Conservation (phyloP, 2,888 invertebrate genomes). For the Dascillus cervinus region DNA sequence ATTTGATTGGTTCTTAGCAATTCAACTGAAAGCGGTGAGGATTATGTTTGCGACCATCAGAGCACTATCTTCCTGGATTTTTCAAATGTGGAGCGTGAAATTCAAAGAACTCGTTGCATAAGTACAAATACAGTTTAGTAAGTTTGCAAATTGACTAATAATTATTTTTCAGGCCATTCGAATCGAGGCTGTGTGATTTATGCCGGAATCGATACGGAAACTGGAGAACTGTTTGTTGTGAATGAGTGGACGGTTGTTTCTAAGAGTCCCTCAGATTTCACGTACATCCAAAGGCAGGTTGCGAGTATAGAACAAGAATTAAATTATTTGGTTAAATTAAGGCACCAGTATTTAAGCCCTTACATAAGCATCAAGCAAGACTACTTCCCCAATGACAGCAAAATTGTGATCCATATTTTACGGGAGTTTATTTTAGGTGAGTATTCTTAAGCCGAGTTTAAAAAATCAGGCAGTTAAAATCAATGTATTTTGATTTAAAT, state of each 20-base stretch:
- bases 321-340: conserved; percentile 58
- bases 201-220: conserved; percentile 65
- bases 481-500: no score
- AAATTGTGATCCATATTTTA: conserved; percentile 57
- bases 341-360: conserved; percentile 64
- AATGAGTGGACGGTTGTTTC: conserved; percentile 66
- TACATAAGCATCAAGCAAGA: conserved; percentile 65
- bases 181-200: conserved; percentile 63
- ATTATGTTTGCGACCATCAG: conserved; percentile 48
- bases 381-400: conserved; percentile 50
- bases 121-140: no score
- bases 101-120: conserved; percentile 69
- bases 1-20: no score
- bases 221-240: conserved; percentile 63
- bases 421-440: conserved; percentile 59
- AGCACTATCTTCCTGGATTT: conserved; percentile 50
- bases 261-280: conserved; percentile 34
- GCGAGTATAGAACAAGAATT: conserved; percentile 71
- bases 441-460: no score
- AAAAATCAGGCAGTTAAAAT: no score
- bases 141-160: no score
- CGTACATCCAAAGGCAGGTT: conserved; percentile 50
- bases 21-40: conserved; percentile 34
- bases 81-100: conserved; percentile 50
- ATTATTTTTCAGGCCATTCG: conserved; percentile 64